A percentile compares a stretch with the other conserved stretches of the same genome.
phyloP scores from a whole-genome alignment of 2,797 vertebrate genomes.

The Hippopotamyrus pictus region DNA sequence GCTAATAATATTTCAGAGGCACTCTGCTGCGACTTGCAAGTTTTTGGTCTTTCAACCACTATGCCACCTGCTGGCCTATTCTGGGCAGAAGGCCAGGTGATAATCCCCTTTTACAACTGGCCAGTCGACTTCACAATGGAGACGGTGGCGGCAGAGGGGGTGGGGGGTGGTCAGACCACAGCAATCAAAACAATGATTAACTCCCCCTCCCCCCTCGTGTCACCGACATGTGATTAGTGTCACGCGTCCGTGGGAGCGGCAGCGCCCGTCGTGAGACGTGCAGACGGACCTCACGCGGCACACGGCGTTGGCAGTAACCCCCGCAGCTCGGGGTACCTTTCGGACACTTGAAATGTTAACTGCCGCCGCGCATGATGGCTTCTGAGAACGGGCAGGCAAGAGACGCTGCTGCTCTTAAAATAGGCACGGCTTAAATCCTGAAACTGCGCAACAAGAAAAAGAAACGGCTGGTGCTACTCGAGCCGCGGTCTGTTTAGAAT shows the following conservation, averaged over 20 bases:
- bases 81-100: slow-evolving; percentile 23
- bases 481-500: slow-evolving; percentile 55
- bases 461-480: slow-evolving; percentile 32
- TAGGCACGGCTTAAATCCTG: slow-evolving; percentile 51
- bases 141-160: slow-evolving; percentile 28
- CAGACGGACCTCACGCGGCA: slow-evolving; percentile 58
- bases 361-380: slow-evolving; percentile 23
- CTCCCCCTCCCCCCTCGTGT: slow-evolving; percentile 46
- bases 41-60: not conserved
- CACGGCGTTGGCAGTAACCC: slow-evolving; percentile 46
- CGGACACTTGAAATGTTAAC: slow-evolving; percentile 24
- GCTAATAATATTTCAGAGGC: slow-evolving; percentile 19
- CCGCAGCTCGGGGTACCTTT: slow-evolving; percentile 33
- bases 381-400: slow-evolving; percentile 42
- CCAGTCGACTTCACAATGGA: not conserved
- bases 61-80: slow-evolving; percentile 17
- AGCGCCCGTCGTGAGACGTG: slow-evolving; percentile 64
- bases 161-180: slow-evolving; percentile 38
- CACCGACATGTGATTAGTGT: slow-evolving; percentile 56
- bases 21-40: slow-evolving; percentile 13
- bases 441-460: slow-evolving; percentile 48
- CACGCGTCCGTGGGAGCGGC: slow-evolving; percentile 65
- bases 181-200: slow-evolving; percentile 51
- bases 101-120: slow-evolving; percentile 24
- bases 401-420: slow-evolving; percentile 46